A percentile compares a stretch with the other conserved stretches of the same genome.
Evolutionary conservation across 2,113 vertebrate genomes (phyloP).

Genomic region (Tapirus terrestris): DNA sequence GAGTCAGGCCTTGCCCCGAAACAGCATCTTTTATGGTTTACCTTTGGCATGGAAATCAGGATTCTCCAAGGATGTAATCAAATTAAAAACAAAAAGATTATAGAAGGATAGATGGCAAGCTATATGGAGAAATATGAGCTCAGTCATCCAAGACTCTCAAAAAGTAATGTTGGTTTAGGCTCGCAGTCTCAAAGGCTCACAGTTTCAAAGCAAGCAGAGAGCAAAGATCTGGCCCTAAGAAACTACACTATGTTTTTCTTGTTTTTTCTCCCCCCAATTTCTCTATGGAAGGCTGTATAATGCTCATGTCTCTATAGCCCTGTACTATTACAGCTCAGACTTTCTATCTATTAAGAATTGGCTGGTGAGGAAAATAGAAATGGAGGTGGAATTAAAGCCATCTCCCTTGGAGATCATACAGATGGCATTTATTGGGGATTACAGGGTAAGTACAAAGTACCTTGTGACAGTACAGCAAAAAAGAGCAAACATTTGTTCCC

Average conservation of each 20-base stretch:
- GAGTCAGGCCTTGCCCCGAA: neutral
- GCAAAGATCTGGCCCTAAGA: neutral
- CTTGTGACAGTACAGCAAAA: conserved; percentile 24
- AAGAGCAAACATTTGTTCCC: neutral
- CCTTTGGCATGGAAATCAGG: neutral
- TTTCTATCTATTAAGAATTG: conserved; percentile 47
- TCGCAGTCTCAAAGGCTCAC: neutral
- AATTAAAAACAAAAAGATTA: neutral
- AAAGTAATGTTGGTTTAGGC: neutral
- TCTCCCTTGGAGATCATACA: conserved; percentile 41
- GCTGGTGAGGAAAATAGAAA: conserved; percentile 51
- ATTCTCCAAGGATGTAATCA: neutral
- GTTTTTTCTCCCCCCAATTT: neutral
- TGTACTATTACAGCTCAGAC: conserved; percentile 39
- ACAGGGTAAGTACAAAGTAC: neutral
- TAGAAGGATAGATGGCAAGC: neutral
- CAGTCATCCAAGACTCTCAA: neutral
- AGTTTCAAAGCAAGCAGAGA: neutral
- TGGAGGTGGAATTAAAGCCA: conserved; percentile 46
- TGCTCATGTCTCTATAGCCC: neutral
- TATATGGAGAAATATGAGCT: neutral
- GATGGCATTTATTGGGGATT: conserved; percentile 12
- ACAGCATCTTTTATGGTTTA: neutral
- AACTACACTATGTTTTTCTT: neutral
- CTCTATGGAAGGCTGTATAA: neutral